Evolutionary conservation across 37 sponge, comb jelly and placozoan genomes (phyloP).

Genomic region (Cliona cf. orientalis): DNA sequence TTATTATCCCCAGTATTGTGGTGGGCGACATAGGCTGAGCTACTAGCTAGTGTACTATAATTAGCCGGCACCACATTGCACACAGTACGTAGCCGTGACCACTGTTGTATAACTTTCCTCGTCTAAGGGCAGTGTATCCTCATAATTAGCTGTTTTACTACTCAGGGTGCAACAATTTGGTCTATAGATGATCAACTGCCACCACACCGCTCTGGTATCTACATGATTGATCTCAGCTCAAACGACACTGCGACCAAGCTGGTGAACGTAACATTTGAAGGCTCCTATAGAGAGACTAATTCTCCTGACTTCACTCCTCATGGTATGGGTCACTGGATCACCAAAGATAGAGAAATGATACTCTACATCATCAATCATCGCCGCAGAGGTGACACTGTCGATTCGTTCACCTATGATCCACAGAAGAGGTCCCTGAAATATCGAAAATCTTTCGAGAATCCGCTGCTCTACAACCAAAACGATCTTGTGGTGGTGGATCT

Average conservation of each 20-base stretch:
- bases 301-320: constrained; percentile 30
- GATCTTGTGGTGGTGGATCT: constrained; percentile 12
- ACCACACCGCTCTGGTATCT: constrained; percentile 6
- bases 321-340: constrained; percentile 49
- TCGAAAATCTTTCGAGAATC: constrained; percentile 7
- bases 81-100: too few relatives aligned
- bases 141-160: too few relatives aligned
- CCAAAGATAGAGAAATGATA: constrained; percentile 13
- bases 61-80: too few relatives aligned
- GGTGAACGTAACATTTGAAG: constrained; percentile 6
- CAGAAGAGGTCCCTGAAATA: background rate
- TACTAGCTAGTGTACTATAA: too few relatives aligned
- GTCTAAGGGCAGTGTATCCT: too few relatives aligned
- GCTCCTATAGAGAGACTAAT: background rate
- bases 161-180: constrained; percentile 3
- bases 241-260: constrained; percentile 1
- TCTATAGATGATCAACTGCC: background rate
- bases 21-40: too few relatives aligned
- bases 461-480: constrained; percentile 11
- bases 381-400: constrained; percentile 11
- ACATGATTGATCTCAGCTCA: constrained; percentile 27
- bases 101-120: too few relatives aligned
- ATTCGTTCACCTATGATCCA: constrained; percentile 27
- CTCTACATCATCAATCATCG: constrained; percentile 48
- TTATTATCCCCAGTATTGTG: too few relatives aligned